Percentiles rank a stretch among this genome's conserved stretches.
Conservation (phyloP, 2,888 invertebrate genomes). For the Xestia sexstrigata region DNA sequence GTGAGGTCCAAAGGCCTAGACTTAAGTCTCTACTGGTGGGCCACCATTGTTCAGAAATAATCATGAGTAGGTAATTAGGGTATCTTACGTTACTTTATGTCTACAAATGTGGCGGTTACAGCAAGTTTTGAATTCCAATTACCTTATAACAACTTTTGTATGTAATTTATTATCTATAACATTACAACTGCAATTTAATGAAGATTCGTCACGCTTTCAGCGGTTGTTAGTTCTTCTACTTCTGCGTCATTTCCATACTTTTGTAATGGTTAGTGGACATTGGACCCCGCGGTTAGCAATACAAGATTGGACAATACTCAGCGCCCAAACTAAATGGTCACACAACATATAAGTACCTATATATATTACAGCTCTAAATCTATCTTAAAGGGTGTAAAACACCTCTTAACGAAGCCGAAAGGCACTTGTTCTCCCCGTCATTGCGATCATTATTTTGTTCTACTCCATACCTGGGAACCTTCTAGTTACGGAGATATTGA, state of each 20-base stretch:
- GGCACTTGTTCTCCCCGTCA: no score
- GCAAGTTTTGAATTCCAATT: neutral
- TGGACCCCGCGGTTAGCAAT: neutral
- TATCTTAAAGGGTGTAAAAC: no score
- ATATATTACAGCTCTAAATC: no score
- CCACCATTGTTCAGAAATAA: neutral
- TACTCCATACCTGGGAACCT: no score
- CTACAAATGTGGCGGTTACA: neutral
- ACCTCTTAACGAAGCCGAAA: no score
- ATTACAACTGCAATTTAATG: neutral
- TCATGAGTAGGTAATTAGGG: no score
- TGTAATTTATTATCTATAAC: neutral
- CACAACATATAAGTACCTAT: no score
- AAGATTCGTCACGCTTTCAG: neutral
- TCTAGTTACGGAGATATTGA: no score
- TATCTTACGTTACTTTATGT: neutral
- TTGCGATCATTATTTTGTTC: no score
- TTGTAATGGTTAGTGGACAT: neutral
- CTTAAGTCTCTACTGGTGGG: neutral
- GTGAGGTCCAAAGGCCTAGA: no score
- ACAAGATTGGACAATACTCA: neutral
- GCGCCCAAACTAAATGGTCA: neutral
- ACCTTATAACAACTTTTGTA: neutral
- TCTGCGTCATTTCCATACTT: neutral
- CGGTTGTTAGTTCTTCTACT: neutral